phyloP scores from a whole-genome alignment of 2,797 vertebrate species.

The Apogon talboti region DNA sequence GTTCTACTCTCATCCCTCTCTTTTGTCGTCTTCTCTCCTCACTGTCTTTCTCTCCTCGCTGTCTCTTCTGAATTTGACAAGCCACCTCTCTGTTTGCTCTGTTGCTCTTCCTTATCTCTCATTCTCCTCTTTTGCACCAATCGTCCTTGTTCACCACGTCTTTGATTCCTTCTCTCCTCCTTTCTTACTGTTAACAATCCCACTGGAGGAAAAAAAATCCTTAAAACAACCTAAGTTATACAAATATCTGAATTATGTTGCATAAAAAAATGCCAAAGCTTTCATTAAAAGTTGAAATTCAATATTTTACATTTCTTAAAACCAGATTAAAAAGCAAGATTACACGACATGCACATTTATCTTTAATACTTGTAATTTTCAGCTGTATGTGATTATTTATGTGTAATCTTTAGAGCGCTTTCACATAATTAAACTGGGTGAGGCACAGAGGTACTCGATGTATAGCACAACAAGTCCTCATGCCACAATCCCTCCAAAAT shows the following conservation, averaged over 20 bases:
- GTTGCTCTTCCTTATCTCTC: constrained; percentile 42
- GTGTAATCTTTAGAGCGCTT: no score
- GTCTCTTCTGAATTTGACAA: constrained; percentile 43
- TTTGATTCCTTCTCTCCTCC: constrained; percentile 23
- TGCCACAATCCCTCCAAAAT: neutral
- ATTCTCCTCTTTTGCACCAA: constrained; percentile 9
- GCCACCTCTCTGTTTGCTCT: constrained; percentile 45
- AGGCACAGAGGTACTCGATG: no score
- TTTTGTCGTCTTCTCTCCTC: constrained; percentile 16
- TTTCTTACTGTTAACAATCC: constrained; percentile 32
- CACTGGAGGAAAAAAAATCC: constrained; percentile 12
- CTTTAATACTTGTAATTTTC: no score
- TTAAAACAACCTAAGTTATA: neutral
- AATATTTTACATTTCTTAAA: no score
- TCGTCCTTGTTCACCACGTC: constrained; percentile 20
- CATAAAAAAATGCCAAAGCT: no score
- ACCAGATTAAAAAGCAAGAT: no score
- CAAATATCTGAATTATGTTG: no score
- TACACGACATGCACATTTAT: no score
- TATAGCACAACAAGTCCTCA: neutral
- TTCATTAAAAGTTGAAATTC: no score
- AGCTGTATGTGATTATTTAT: no score
- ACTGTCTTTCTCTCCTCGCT: constrained; percentile 31
- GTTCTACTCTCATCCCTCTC: constrained; percentile 21
- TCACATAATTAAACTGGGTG: no score